phyloP scores from a whole-genome alignment of 1,140 invertebrate species.

The Manduca sexta region DNA sequence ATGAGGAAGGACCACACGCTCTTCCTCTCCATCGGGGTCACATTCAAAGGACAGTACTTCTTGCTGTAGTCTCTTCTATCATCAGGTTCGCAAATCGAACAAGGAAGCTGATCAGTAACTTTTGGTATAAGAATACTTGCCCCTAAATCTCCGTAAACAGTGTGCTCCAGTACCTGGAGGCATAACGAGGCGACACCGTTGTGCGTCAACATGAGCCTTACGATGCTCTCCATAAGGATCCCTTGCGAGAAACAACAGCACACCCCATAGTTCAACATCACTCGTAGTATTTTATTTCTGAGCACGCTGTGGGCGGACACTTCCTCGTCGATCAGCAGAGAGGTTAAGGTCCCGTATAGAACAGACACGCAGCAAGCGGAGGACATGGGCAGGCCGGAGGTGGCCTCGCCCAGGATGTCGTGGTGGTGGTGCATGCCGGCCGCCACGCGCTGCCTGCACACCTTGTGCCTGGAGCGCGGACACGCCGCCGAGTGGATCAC shows the following conservation, averaged over 20 bases:
- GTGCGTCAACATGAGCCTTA: constrained; percentile 52
- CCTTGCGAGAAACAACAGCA: constrained; percentile 79
- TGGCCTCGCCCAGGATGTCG: constrained; percentile 71
- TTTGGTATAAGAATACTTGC: constrained; percentile 48
- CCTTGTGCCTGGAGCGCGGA: constrained; percentile 69
- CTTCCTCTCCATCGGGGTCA: constrained; percentile 49
- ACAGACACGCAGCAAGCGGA: constrained; percentile 74
- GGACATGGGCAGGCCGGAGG: constrained; percentile 29
- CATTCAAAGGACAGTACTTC: constrained; percentile 47
- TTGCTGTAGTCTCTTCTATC: constrained; percentile 29
- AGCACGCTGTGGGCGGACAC: constrained; percentile 59
- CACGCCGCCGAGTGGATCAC: constrained; percentile 74
- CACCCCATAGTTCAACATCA: constrained; percentile 74
- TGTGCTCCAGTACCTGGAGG: constrained; percentile 73
- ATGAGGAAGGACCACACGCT: constrained; percentile 75
- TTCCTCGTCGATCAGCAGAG: constrained; percentile 70
- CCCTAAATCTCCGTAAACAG: constrained; percentile 75
- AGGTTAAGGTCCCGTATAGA: constrained; percentile 73
- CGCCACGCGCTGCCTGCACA: constrained; percentile 55
- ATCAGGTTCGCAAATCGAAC: constrained; percentile 57
- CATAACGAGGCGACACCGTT: constrained; percentile 38
- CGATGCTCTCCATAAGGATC: constrained; percentile 55
- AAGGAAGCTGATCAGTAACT: constrained; percentile 51
- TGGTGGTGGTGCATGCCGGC: constrained; percentile 75
- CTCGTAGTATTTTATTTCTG: constrained; percentile 70